Evolutionary conservation across 2,797 vertebrate genomes (phyloP).

Genomic region (Sphenodon punctatus): DNA sequence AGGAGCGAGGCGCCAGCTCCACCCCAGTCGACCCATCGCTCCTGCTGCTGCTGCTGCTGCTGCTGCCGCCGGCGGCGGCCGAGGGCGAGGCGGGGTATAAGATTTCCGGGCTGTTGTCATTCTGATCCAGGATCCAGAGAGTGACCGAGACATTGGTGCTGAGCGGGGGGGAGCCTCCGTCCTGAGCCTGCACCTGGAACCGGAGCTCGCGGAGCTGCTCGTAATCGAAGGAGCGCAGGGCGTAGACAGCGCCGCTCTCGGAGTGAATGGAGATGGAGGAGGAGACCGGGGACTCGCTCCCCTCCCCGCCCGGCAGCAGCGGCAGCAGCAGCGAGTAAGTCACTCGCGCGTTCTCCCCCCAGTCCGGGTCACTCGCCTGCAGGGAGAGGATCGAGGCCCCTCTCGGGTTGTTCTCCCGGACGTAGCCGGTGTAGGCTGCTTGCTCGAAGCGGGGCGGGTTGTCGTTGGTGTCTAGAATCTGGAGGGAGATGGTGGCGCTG

Average conservation of each 20-base stretch:
- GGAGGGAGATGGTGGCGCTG: constrained; percentile 48
- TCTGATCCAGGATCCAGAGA: constrained; percentile 51
- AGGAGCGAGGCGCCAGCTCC: too few species aligned
- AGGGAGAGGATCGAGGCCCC: constrained; percentile 64
- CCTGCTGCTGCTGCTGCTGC: too few species aligned
- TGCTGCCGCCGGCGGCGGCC: too few species aligned
- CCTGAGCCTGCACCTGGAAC: not conserved
- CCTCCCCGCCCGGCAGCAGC: constrained; percentile 57
- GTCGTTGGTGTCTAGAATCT: constrained; percentile 72
- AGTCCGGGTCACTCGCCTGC: constrained; percentile 65
- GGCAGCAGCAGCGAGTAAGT: too few species aligned
- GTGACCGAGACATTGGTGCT: constrained; percentile 41
- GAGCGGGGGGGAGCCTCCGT: constrained; percentile 23
- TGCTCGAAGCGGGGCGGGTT: constrained; percentile 69
- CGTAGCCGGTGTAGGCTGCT: constrained; percentile 56
- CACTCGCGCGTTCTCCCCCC: constrained; percentile 60
- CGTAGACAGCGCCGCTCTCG: constrained; percentile 74
- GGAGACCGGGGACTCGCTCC: constrained; percentile 61
- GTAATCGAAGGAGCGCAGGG: constrained; percentile 71
- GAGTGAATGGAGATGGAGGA: constrained; percentile 76
- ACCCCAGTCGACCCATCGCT: too few species aligned
- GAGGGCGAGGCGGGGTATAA: too few species aligned
- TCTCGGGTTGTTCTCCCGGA: constrained; percentile 63
- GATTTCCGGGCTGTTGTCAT: constrained; percentile 49
- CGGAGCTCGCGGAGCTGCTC: not conserved